Evolutionary conservation across 2,113 vertebrate species (phyloP).

Genomic region (Gambusia affinis): DNA sequence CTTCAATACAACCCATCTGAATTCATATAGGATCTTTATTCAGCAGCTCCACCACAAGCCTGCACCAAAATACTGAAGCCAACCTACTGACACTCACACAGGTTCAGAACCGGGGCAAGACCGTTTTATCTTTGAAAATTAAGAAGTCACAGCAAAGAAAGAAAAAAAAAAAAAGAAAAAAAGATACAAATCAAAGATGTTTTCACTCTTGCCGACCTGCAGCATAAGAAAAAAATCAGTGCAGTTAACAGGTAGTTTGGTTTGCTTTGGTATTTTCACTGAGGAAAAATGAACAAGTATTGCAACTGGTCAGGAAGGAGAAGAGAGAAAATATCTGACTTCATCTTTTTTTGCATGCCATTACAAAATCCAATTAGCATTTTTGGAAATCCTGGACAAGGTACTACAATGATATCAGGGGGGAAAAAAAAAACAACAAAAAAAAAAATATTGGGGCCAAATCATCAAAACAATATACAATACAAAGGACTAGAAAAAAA

Average conservation of each 20-base stretch:
- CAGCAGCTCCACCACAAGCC: constrained; percentile 46
- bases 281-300: constrained; percentile 7
- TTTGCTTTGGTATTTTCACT: constrained; percentile 57
- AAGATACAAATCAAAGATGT: constrained; percentile 16
- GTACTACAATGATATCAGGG: background rate
- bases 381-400: constrained; percentile 1
- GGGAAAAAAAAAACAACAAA: no score
- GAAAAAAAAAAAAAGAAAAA: background rate
- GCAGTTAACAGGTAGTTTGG: constrained; percentile 55
- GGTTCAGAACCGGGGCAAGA: constrained; percentile 20
- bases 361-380: constrained; percentile 18
- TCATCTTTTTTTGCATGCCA: constrained; percentile 1
- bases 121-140: background rate
- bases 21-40: constrained; percentile 64
- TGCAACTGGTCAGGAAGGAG: constrained; percentile 19
- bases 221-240: constrained; percentile 61
- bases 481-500: background rate
- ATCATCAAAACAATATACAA: background rate
- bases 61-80: constrained; percentile 41
- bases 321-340: background rate
- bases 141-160: constrained; percentile 32
- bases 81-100: background rate
- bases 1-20: background rate
- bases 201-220: constrained; percentile 69
- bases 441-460: background rate